A percentile compares a stretch with the other conserved stretches of the same genome.
Evolutionary conservation across 2,797 vertebrate genomes (phyloP).

Genomic region (Craterocephalus amniculus): DNA sequence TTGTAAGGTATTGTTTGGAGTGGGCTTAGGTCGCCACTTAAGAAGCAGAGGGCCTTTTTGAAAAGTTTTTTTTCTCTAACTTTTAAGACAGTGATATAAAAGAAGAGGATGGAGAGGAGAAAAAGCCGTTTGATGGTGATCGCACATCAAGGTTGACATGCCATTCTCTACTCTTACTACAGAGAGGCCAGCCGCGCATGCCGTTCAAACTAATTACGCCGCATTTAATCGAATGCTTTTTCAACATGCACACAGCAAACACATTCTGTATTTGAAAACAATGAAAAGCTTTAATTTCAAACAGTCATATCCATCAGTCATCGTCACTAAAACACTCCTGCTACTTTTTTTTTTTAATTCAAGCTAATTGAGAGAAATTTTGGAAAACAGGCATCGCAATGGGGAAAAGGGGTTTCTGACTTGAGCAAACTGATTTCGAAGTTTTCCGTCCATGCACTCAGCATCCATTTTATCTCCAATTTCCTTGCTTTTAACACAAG

Average conservation of each 20-base stretch:
- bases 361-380: constrained; percentile 54
- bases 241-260: constrained; percentile 49
- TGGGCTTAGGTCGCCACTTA: constrained; percentile 82
- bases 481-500: constrained; percentile 83
- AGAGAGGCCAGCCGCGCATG: constrained; percentile 62
- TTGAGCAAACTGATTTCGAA: constrained; percentile 68
- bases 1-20: constrained; percentile 84
- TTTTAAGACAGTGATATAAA: constrained; percentile 77
- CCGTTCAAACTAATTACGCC: constrained; percentile 72
- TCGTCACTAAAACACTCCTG: constrained; percentile 27
- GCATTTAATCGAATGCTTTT: constrained; percentile 66
- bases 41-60: constrained; percentile 75
- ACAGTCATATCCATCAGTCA: constrained; percentile 25
- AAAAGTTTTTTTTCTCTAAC: constrained; percentile 74
- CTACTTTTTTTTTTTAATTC: constrained; percentile 52
- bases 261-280: constrained; percentile 69
- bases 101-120: constrained; percentile 76
- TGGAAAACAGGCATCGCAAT: constrained; percentile 47
- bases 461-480: constrained; percentile 81
- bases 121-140: constrained; percentile 81
- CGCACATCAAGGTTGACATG: constrained; percentile 73
- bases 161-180: constrained; percentile 63
- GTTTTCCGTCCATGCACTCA: constrained; percentile 67
- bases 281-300: constrained; percentile 57
- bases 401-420: constrained; percentile 26